Conservation (phyloP, 2,113 vertebrate genomes). For the Python bivittatus region DNA sequence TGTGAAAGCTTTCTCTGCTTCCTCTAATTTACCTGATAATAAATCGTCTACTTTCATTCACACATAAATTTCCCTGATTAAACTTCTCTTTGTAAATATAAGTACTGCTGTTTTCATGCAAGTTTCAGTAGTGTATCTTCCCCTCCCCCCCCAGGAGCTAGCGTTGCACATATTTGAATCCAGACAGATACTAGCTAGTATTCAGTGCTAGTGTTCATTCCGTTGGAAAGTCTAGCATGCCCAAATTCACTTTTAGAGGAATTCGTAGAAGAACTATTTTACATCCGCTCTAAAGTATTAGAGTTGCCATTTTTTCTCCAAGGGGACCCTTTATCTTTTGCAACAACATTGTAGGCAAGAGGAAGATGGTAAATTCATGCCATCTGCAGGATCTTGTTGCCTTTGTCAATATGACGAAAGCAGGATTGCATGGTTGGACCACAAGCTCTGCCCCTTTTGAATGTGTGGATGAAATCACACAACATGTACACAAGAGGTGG, state of each 20-base stretch:
- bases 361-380: too few relatives aligned
- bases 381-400: too few relatives aligned
- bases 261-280: background rate
- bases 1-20: background rate
- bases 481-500: too few relatives aligned
- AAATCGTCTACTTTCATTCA: background rate
- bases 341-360: too few relatives aligned
- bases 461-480: too few relatives aligned
- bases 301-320: too few relatives aligned
- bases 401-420: too few relatives aligned
- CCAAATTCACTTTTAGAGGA: background rate
- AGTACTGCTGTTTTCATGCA: background rate
- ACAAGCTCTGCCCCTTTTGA: too few relatives aligned
- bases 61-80: background rate
- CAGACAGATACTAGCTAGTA: background rate
- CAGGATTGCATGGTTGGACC: too few relatives aligned
- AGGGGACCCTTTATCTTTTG: too few relatives aligned
- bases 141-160: background rate
- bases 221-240: background rate
- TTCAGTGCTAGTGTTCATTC: background rate
- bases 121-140: background rate
- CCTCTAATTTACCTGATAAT: background rate
- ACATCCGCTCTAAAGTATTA: background rate
- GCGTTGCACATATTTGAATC: background rate
- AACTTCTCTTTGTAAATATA: background rate